A percentile compares a stretch with the other conserved stretches of the same genome.
phyloP scores from a whole-genome alignment of 2,888 invertebrate genomes.

The Salticus scenicus region DNA sequence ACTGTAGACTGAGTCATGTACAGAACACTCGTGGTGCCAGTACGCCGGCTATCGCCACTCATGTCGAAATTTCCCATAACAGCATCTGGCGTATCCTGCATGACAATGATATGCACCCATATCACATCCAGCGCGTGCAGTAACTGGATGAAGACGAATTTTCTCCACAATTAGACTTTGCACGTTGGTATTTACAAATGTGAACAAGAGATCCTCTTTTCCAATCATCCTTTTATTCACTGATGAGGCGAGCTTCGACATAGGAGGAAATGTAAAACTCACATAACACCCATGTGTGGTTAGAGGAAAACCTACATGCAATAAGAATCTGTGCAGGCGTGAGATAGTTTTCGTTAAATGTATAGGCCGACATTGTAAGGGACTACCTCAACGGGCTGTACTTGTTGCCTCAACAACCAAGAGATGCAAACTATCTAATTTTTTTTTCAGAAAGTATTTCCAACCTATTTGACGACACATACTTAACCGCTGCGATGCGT shows the following conservation, averaged over 20 bases:
- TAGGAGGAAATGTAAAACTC: slow-evolving; percentile 72
- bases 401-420: slow-evolving; percentile 68
- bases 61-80: not conserved
- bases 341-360: slow-evolving; percentile 71
- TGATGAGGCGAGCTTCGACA: slow-evolving; percentile 73
- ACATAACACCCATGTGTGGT: slow-evolving; percentile 73
- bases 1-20: slow-evolving; percentile 1
- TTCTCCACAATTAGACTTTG: slow-evolving; percentile 4
- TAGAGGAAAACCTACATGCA: slow-evolving; percentile 72
- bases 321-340: slow-evolving; percentile 70
- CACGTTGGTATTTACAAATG: slow-evolving; percentile 6
- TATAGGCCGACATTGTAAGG: slow-evolving; percentile 72
- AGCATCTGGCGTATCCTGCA: slow-evolving; percentile 3
- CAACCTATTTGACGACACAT: slow-evolving; percentile 57
- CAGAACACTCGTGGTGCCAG: slow-evolving; percentile 9
- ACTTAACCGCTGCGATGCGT: not conserved
- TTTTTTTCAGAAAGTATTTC: slow-evolving; percentile 71
- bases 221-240: slow-evolving; percentile 72
- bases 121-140: slow-evolving; percentile 25
- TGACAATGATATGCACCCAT: slow-evolving; percentile 10
- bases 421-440: slow-evolving; percentile 54
- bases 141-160: slow-evolving; percentile 7
- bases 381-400: slow-evolving; percentile 70
- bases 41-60: not conserved
- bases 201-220: slow-evolving; percentile 18